phyloP scores from a whole-genome alignment of 1,140 invertebrate species.

The Mylabris phalerata region DNA sequence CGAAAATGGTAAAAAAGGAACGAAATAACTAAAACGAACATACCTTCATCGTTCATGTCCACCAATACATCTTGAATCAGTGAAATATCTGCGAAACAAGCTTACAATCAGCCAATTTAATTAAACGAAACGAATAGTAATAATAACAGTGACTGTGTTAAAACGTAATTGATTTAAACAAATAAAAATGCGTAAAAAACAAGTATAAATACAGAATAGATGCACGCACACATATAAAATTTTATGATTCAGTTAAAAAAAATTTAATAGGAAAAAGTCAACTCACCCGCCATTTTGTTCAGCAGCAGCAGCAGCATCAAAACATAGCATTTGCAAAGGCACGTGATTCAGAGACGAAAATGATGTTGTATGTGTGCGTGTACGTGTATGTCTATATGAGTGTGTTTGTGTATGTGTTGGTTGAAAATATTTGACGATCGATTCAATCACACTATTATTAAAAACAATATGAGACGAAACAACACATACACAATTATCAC shows the following conservation, averaged over 20 bases:
- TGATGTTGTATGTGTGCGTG: too few species aligned
- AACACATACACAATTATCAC: too few species aligned
- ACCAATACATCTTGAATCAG: slow-evolving; percentile 32
- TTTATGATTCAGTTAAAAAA: neutral
- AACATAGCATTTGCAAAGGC: slow-evolving; percentile 37
- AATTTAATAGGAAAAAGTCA: slow-evolving; percentile 12
- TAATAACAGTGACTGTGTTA: slow-evolving; percentile 20
- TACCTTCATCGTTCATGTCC: slow-evolving; percentile 39
- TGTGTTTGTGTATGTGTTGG: too few species aligned
- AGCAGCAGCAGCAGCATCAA: slow-evolving; percentile 21
- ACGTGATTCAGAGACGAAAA: slow-evolving; percentile 28
- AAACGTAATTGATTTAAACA: slow-evolving; percentile 19
- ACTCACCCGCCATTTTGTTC: slow-evolving; percentile 41
- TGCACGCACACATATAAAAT: too few species aligned
- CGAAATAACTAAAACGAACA: slow-evolving; percentile 5
- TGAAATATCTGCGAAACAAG: slow-evolving; percentile 33
- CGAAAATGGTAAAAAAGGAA: too few species aligned
- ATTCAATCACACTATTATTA: too few species aligned
- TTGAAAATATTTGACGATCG: too few species aligned
- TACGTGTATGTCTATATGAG: too few species aligned
- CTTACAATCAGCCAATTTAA: neutral
- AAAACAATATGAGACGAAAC: too few species aligned
- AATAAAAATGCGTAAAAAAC: slow-evolving; percentile 11
- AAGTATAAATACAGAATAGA: neutral
- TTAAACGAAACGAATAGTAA: neutral